These are phyloP conservation scores for Ochropacha duplaris DNA, from an alignment of 2,888 invertebrate genomes.

Conservation along the genomic window DNA sequence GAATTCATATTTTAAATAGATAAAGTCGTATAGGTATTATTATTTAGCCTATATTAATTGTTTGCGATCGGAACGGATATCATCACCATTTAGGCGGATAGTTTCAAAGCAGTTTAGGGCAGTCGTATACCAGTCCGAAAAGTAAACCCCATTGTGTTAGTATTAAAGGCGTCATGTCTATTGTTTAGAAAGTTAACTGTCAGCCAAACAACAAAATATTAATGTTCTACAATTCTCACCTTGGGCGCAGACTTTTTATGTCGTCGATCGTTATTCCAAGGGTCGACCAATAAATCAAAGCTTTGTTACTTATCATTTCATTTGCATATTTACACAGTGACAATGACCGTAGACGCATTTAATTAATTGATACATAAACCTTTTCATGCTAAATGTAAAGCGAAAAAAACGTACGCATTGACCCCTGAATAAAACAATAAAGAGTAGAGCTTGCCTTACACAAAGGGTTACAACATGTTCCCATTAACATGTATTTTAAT, in stretches of 20 bases:
- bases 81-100: neutral
- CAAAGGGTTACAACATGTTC: slow-evolving; percentile 78
- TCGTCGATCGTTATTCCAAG: slow-evolving; percentile 50
- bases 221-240: slow-evolving; percentile 68
- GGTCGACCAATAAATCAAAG: slow-evolving; percentile 68
- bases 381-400: slow-evolving; percentile 64
- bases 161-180: slow-evolving; percentile 30
- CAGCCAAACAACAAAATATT: slow-evolving; percentile 33
- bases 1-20: too few species aligned
- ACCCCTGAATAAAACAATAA: slow-evolving; percentile 80
- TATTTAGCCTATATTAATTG: too few species aligned
- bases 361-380: slow-evolving; percentile 83
- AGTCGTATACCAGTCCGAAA: slow-evolving; percentile 3
- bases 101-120: neutral
- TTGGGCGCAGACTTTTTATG: slow-evolving; percentile 54
- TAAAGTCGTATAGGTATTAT: too few species aligned
- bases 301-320: slow-evolving; percentile 70
- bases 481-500: slow-evolving; percentile 73
- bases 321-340: slow-evolving; percentile 79
- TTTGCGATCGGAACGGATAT: neutral
- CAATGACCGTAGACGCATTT: slow-evolving; percentile 80
- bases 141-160: slow-evolving; percentile 12
- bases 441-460: slow-evolving; percentile 49
- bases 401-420: slow-evolving; percentile 73
- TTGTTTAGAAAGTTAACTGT: slow-evolving; percentile 47